Conservation (phyloP, 2,113 vertebrate genomes). For the Oreochromis aureus region DNA sequence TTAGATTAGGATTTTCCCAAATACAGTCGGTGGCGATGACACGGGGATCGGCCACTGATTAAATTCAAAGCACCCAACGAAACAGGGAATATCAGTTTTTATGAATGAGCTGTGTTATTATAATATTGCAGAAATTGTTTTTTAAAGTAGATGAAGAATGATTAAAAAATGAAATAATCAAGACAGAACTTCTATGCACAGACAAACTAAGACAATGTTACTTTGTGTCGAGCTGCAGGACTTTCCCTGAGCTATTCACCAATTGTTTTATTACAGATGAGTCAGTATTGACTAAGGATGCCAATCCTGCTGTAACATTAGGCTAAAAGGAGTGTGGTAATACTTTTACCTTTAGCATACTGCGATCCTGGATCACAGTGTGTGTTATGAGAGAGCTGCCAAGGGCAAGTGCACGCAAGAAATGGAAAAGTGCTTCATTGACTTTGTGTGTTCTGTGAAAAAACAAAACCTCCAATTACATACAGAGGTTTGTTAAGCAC, state of each 20-base stretch:
- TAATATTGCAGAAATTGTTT: not conserved
- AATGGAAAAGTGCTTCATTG: not conserved
- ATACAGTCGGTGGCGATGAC: conserved; percentile 20
- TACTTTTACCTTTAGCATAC: not conserved
- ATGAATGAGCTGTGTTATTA: not conserved
- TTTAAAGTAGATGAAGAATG: not conserved
- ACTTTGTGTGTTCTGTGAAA: not conserved
- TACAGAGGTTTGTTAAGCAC: not conserved
- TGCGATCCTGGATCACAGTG: not conserved
- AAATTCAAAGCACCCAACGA: not conserved
- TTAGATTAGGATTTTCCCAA: conserved; percentile 47
- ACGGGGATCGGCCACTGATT: conserved; percentile 2
- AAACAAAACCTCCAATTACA: not conserved
- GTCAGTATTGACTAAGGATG: not conserved
- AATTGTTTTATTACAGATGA: not conserved
- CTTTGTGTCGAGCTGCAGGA: not conserved
- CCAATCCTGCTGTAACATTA: not conserved
- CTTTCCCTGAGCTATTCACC: not conserved
- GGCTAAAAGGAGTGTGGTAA: not conserved
- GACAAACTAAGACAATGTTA: not conserved
- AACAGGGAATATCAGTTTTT: not conserved
- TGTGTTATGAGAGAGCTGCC: not conserved
- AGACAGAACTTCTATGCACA: not conserved
- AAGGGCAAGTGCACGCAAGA: not conserved
- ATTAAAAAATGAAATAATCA: not conserved